Percentiles rank a stretch among this genome's conserved stretches.
Conservation (phyloP, 2,888 invertebrate species). For the Mythimna ferrago region DNA sequence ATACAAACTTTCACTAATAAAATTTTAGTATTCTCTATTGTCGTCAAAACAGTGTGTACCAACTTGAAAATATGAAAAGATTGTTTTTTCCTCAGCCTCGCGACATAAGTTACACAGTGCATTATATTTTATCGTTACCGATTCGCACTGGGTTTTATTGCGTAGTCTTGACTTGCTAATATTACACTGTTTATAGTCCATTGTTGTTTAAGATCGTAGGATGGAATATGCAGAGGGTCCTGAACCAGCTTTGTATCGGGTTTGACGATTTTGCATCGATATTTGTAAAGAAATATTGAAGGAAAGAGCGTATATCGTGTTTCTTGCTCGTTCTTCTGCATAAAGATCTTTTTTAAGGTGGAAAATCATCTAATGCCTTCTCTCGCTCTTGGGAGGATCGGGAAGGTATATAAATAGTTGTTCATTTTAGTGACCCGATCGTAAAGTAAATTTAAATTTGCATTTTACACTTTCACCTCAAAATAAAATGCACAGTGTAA, state of each 20-base stretch:
- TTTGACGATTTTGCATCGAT: conserved; percentile 11
- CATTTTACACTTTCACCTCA: conserved; percentile 20
- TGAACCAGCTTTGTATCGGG: conserved; percentile 18
- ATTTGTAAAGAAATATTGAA: not conserved
- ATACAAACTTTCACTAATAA: too few species aligned
- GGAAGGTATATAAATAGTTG: not conserved
- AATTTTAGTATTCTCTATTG: conserved; percentile 10
- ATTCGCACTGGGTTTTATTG: conserved; percentile 74
- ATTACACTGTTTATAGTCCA: conserved; percentile 65
- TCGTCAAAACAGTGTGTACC: conserved; percentile 21
- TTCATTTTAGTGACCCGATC: not conserved
- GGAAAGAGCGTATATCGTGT: not conserved
- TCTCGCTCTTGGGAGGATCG: too few species aligned
- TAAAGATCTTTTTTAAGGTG: not conserved
- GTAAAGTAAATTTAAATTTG: conserved; percentile 13
- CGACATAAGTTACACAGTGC: conserved; percentile 46
- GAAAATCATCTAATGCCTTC: too few species aligned
- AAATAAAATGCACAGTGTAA: conserved; percentile 36
- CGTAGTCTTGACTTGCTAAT: conserved; percentile 71
- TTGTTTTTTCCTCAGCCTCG: conserved; percentile 30
- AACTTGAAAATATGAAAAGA: conserved; percentile 6
- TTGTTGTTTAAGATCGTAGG: conserved; percentile 45
- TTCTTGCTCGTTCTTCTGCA: not conserved
- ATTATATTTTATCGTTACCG: conserved; percentile 69
- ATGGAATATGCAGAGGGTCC: conserved; percentile 1